These are phyloP conservation scores for Lacerta agilis DNA, from an alignment of 2,797 vertebrate genomes.

Conservation along the genomic window DNA sequence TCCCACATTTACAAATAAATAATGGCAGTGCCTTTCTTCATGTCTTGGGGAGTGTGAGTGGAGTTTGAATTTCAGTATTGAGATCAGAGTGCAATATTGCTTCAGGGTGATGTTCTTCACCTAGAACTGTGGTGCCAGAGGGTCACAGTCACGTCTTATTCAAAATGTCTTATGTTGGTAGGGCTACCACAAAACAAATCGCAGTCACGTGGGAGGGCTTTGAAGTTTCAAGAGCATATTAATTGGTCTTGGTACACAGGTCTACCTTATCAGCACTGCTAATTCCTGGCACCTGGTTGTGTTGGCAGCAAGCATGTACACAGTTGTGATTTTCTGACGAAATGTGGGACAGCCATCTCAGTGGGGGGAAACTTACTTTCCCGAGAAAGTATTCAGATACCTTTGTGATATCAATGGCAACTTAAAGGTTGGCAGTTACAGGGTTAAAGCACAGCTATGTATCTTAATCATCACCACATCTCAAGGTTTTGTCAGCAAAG, in stretches of 20 bases:
- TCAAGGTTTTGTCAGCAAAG: constrained; percentile 74
- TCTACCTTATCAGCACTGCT: neutral
- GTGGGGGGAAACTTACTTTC: neutral
- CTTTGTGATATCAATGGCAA: neutral
- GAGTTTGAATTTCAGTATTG: neutral
- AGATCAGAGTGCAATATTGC: neutral
- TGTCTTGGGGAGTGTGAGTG: neutral
- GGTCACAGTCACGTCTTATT: neutral
- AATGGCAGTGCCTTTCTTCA: neutral
- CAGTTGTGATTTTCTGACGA: neutral
- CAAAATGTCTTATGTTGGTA: neutral
- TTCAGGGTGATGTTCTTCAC: neutral
- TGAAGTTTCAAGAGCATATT: neutral
- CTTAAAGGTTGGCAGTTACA: constrained; percentile 35
- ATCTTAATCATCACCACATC: constrained; percentile 64
- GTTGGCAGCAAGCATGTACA: neutral
- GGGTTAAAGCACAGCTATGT: constrained; percentile 58
- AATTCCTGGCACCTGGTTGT: neutral
- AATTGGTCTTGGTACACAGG: neutral
- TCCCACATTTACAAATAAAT: no score
- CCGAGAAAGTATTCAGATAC: neutral
- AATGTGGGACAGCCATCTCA: neutral
- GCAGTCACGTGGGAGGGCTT: neutral
- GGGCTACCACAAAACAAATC: neutral
- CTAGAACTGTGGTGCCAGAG: neutral